Conservation (phyloP, 2,888 invertebrate species). For the Liopterus haemorrhoidalis region DNA sequence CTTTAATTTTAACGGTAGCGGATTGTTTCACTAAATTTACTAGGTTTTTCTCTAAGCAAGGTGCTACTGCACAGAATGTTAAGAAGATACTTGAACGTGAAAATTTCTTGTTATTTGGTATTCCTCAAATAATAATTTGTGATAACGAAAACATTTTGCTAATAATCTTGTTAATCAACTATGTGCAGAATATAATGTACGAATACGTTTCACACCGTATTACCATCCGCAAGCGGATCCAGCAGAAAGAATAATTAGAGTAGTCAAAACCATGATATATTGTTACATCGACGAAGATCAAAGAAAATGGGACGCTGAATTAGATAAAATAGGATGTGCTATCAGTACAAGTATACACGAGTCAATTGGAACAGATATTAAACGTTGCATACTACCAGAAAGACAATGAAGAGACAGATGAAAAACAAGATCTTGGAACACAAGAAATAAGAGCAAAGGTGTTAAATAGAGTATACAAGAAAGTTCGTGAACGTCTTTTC, state of each 20-base stretch:
- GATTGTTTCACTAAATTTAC: slow-evolving; percentile 21
- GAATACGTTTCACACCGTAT: slow-evolving; percentile 27
- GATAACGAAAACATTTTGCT: slow-evolving; percentile 30
- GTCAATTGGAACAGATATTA: slow-evolving; percentile 30
- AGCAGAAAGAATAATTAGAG: slow-evolving; percentile 36
- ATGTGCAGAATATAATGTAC: slow-evolving; percentile 22
- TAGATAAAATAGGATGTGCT: slow-evolving; percentile 33
- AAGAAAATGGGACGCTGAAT: slow-evolving; percentile 32
- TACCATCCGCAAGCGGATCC: slow-evolving; percentile 38
- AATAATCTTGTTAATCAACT: slow-evolving; percentile 4
- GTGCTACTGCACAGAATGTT: slow-evolving; percentile 11
- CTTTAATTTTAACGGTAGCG: slow-evolving; percentile 20
- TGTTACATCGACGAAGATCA: slow-evolving; percentile 29
- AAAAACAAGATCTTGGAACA: no score
- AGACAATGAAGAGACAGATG: no score
- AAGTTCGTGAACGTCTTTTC: no score
- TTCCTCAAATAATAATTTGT: slow-evolving; percentile 26
- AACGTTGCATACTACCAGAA: no score
- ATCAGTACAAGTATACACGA: slow-evolving; percentile 33
- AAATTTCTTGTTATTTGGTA: slow-evolving; percentile 28
- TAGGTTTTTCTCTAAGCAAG: slow-evolving; percentile 15
- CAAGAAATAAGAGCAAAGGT: no score
- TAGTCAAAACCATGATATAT: slow-evolving; percentile 33
- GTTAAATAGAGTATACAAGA: no score
- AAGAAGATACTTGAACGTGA: slow-evolving; percentile 16